Percentiles rank a stretch among this genome's conserved stretches.
phyloP scores from a whole-genome alignment of 2,888 invertebrate species.

The Himalopsyche japonica region DNA sequence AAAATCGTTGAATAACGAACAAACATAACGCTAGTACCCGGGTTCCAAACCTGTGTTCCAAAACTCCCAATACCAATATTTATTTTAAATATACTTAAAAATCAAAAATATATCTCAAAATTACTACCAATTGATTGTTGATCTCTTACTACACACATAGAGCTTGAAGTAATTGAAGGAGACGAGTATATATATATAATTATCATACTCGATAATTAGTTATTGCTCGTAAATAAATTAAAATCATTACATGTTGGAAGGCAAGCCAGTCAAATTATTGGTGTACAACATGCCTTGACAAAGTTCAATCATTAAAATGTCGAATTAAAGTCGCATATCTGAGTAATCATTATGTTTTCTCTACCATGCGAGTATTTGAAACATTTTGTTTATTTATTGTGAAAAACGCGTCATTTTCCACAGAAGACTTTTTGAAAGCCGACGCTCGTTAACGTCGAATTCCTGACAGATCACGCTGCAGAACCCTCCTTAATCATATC shows the following conservation, averaged over 20 bases:
- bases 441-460: background rate
- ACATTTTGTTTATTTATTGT: background rate
- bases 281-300: background rate
- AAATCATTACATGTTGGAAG: background rate
- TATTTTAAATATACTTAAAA: too few species aligned
- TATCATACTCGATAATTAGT: background rate
- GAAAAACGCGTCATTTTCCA: background rate
- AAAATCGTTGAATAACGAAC: too few species aligned
- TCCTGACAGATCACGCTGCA: background rate
- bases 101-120: too few species aligned
- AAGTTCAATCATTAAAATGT: background rate
- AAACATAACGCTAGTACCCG: too few species aligned
- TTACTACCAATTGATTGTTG: too few species aligned
- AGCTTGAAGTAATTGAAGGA: too few species aligned
- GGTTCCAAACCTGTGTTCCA: too few species aligned
- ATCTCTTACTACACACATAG: too few species aligned
- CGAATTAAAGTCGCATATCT: background rate
- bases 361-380: background rate
- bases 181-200: too few species aligned
- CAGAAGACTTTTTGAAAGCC: background rate
- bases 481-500: background rate
- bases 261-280: background rate
- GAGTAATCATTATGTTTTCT: background rate
- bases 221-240: background rate
- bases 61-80: too few species aligned